Evolutionary conservation across 2,797 vertebrate genomes (phyloP), one percentile per base, ranked within the genome.

Genomic region (Cyclopterus lumpus): DNA sequence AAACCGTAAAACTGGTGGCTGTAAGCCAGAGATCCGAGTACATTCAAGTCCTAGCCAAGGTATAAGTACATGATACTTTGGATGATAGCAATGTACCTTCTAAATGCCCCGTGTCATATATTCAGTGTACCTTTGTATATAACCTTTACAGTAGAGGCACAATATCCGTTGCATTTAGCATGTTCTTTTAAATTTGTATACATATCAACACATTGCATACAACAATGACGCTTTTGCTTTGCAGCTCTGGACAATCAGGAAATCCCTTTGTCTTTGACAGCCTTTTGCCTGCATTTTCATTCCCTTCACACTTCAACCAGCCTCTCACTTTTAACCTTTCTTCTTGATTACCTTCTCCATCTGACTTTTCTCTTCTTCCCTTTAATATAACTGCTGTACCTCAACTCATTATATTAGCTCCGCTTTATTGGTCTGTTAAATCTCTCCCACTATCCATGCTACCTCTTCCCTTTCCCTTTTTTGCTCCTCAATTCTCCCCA

Each of bases 41-140:
- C 54, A 64, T 49, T 58, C 46, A 40, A 81, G 67, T 22, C 32
- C 48, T 11, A 57, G 85, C 85, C 79, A 83, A 86, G 42, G 63
- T 80, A 84, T 61, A 76, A 85, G 83, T 71, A 84, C 89, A 88
- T 83, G 75, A 84, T 91, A 79, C 91, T 90, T 83, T 85, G 77
- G 59, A 38, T 74, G 78, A 82, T 84, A 75, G 79, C 67, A 73
- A 59, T 61, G 54, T 68, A 79, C 42, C 61, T 40, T 78, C 66
- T 54, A 61, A 69, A 80, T 63, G 67, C 73, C 68, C 65, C 8
- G 4, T 62, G 66, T 30, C 75, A 72, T 73, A 60, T 67, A 40
- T 59, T 62, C 22, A 40, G 48, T 79, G 24, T 79, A 77, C 42
- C 62, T 65, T 63, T 68, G 44, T 60, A 40, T 75, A 40, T 75